These are phyloP conservation scores for Mimachlamys varia DNA, from an alignment of 2,888 invertebrate species.

Conservation along the genomic window DNA sequence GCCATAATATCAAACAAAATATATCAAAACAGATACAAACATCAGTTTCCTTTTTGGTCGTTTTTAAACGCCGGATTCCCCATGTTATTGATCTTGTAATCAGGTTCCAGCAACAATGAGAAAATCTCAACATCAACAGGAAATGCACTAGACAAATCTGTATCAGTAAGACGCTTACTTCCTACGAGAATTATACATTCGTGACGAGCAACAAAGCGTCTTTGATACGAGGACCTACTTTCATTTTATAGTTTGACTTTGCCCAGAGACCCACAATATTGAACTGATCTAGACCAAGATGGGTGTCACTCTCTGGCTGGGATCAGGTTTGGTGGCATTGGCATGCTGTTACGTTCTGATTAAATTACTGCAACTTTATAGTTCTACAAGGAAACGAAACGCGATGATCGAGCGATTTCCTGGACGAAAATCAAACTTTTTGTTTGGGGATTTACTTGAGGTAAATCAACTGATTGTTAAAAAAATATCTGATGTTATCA, in stretches of 20 bases:
- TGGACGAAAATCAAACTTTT: background rate
- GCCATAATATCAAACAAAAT: slow-evolving; percentile 71
- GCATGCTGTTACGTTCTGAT: background rate
- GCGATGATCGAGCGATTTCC: background rate
- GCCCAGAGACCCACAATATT: background rate
- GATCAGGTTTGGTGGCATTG: background rate
- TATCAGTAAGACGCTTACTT: background rate
- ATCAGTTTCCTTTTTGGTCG: background rate
- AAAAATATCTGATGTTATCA: too few relatives aligned
- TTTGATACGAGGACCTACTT: background rate
- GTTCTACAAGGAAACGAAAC: background rate
- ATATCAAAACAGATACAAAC: background rate
- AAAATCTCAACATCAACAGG: background rate
- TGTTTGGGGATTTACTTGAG: background rate
- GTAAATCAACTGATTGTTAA: background rate
- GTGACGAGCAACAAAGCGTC: background rate
- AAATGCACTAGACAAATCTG: background rate
- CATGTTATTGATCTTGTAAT: background rate
- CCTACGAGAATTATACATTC: background rate
- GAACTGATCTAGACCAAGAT: background rate
- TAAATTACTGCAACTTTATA: background rate
- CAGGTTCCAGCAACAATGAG: background rate
- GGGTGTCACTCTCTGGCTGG: background rate
- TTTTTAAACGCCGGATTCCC: background rate
- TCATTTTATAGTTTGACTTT: slow-evolving; percentile 18